Conservation (phyloP, 2,888 invertebrate species). For the Dicycla oo region DNA sequence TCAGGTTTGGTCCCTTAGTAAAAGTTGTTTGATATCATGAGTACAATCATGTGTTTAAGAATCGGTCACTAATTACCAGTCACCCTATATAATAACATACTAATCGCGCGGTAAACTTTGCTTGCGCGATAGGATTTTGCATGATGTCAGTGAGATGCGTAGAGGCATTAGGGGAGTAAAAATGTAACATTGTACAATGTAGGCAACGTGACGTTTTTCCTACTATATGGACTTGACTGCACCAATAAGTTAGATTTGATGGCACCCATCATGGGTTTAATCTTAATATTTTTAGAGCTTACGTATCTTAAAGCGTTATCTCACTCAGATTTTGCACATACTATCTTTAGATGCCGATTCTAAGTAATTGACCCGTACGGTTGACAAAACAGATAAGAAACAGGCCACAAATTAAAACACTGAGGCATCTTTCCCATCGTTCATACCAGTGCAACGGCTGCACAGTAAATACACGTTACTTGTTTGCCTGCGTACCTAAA, state of each 20-base stretch:
- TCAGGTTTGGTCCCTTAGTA: no score
- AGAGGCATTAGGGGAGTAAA: no score
- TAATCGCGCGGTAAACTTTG: no score
- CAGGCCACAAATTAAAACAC: background rate
- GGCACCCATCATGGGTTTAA: no score
- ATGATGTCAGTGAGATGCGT: no score
- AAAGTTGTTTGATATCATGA: no score
- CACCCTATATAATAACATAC: no score
- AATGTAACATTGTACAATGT: background rate
- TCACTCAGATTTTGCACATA: constrained; percentile 15
- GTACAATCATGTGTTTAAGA: no score
- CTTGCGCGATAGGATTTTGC: no score
- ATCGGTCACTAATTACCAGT: no score
- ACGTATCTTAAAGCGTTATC: background rate
- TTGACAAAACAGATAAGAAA: background rate
- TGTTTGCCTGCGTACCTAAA: constrained; percentile 4
- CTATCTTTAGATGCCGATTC: background rate
- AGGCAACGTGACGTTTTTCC: background rate
- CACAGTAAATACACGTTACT: background rate
- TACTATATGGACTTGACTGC: constrained; percentile 3
- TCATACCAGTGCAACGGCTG: background rate
- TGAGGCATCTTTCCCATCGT: background rate
- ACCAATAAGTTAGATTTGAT: background rate
- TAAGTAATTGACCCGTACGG: constrained; percentile 30
- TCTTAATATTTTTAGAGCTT: background rate